Evolutionary conservation across 2,888 invertebrate species (phyloP), one percentile per base, ranked within the genome.

Genomic region (Plebejus argus): DNA sequence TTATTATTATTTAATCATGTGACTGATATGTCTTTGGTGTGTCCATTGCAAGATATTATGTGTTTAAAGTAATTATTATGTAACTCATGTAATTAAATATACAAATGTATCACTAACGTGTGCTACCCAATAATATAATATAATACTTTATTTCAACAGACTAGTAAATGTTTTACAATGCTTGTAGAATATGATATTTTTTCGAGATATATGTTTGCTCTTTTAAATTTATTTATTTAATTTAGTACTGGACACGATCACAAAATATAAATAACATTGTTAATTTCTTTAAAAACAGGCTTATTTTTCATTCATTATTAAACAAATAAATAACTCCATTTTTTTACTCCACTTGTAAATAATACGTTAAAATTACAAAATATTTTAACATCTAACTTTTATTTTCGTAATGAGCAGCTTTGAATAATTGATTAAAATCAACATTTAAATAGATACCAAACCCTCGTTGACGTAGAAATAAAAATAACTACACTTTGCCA

Each of bases 31-130:
- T 70, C 49, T 76, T 87, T 79, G 82, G 81, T 86, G 86, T 88
- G 83, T 87, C 86, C 84, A 84, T 86, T 84, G 85, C 81, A 71
- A 78, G 78, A 78, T 78, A 82, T 80, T 78, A 79, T 23, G 75
- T 56, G 71, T 79, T 71, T 79, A 45, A 15, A 74, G 39, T 18
- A 74, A 74, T 15, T 71, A 72, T 72, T 49, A 49, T 61, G 66
- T 33, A 66, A 66, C 66, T 66, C 66, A 33, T 66, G 66, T 66
- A 28, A 66, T 53, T 74, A 72, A 71, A 12, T 72, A 72, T 70
- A 35, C 18, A 35, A 70, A 23, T 49, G 28, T 74, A 49, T 28
- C 49, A 53, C 28, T 53, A 53, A 53, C 15, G 28, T 20, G 23
- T 53, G 74, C 39, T 53, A 72, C 49, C 18, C 15, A 6, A 53